phyloP scores from a whole-genome alignment of 2,888 invertebrate genomes.

The Microchrysa polita region DNA sequence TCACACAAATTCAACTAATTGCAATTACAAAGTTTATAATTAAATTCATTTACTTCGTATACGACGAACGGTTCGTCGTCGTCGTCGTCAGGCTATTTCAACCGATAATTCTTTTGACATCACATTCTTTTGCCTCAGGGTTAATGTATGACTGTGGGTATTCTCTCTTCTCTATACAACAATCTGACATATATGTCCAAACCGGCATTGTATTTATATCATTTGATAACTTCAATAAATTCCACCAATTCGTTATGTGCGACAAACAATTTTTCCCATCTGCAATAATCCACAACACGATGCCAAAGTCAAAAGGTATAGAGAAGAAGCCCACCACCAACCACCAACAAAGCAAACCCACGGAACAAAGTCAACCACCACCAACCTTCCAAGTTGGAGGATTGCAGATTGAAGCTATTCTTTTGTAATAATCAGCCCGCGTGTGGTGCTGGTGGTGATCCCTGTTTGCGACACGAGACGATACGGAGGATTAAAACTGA shows the following conservation, averaged over 20 bases:
- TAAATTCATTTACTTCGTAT: conserved; percentile 36
- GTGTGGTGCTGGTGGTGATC: neutral
- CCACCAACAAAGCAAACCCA: too few relatives aligned
- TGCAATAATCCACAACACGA: neutral
- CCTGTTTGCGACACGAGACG: neutral
- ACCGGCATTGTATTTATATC: conserved; percentile 35
- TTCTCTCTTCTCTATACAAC: too few relatives aligned
- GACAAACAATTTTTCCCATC: conserved; percentile 41
- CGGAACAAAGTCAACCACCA: too few relatives aligned
- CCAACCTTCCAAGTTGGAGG: too few relatives aligned
- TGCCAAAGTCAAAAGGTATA: too few relatives aligned
- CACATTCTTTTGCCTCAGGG: conserved; percentile 17
- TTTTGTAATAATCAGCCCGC: conserved; percentile 22
- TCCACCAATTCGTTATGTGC: conserved; percentile 35
- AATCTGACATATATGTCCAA: conserved; percentile 30
- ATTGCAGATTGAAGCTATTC: neutral
- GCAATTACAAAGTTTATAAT: conserved; percentile 23
- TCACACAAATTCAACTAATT: neutral
- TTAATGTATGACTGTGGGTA: too few relatives aligned
- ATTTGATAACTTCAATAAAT: conserved; percentile 39
- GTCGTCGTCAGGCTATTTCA: conserved; percentile 6
- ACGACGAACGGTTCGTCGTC: too few relatives aligned
- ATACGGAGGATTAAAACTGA: neutral
- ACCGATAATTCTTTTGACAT: conserved; percentile 18
- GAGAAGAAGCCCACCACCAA: too few relatives aligned